Evolutionary conservation across 2,888 invertebrate genomes (phyloP).

Genomic region (Sarcophaga rosellei): DNA sequence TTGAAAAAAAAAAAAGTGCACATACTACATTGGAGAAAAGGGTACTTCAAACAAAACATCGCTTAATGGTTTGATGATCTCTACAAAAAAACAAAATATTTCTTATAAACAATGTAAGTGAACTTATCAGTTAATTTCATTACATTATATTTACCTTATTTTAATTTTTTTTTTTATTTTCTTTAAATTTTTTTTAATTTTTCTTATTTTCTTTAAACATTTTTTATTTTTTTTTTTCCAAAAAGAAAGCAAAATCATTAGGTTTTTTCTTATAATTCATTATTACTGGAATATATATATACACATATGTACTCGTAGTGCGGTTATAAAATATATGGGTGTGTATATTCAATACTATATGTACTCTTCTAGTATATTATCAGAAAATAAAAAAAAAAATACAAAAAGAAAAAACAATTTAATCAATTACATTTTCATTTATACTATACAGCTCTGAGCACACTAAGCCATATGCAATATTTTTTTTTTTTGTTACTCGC

Average conservation of each 20-base stretch:
- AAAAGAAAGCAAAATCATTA: constrained; percentile 6
- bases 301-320: background rate
- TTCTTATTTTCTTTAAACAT: background rate
- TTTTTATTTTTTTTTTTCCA: background rate
- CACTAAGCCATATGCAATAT: background rate
- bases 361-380: background rate
- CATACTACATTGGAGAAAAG: background rate
- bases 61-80: constrained; percentile 14
- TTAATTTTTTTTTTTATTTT: too few relatives aligned
- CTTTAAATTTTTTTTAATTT: background rate
- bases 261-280: background rate
- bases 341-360: background rate
- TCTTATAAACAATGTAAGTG: background rate
- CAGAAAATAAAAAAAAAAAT: background rate
- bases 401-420: background rate
- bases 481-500: background rate
- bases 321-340: background rate
- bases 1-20: background rate
- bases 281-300: background rate
- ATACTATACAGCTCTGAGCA: background rate
- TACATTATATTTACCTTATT: background rate
- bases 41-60: background rate
- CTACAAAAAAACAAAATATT: background rate
- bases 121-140: constrained; percentile 8
- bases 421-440: background rate